phyloP scores from a whole-genome alignment of 2,888 invertebrate genomes.

The Zygaena filipendulae region DNA sequence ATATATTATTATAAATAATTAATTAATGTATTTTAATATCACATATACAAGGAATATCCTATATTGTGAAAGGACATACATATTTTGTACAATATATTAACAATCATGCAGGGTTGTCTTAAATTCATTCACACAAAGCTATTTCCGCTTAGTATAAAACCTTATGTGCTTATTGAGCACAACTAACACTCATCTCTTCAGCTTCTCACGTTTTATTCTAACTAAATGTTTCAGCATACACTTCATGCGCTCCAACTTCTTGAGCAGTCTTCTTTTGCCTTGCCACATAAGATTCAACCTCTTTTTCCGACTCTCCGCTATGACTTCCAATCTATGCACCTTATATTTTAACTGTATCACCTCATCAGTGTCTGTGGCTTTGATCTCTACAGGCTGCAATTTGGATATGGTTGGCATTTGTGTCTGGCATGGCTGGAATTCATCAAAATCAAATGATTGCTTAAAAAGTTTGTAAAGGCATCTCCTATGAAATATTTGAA shows the following conservation, averaged over 20 bases:
- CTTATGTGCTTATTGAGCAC: conserved; percentile 1
- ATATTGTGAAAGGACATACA: no score
- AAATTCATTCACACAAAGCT: no score
- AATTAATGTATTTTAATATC: no score
- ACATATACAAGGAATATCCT: no score
- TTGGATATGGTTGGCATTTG: conserved; percentile 33
- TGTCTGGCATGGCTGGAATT: conserved; percentile 37
- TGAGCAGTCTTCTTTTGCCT: conserved; percentile 27
- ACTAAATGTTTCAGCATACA: conserved; percentile 38
- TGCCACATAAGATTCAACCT: conserved; percentile 40
- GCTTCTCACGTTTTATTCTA: conserved; percentile 21
- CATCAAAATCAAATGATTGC: conserved; percentile 7
- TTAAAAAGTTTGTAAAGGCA: conserved; percentile 2
- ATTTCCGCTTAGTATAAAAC: conserved; percentile 2
- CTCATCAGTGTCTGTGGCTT: conserved; percentile 34
- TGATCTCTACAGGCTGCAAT: conserved; percentile 26
- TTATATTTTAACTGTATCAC: conserved; percentile 39
- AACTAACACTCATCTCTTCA: conserved; percentile 6
- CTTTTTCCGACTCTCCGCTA: conserved; percentile 36
- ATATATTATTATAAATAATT: no score
- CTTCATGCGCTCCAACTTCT: conserved; percentile 35
- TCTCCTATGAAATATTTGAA: not conserved
- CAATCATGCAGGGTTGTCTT: no score
- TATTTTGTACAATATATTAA: no score
- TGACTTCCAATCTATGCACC: conserved; percentile 35